Evolutionary conservation across 2,797 vertebrate genomes (phyloP), one percentile per base, ranked within the genome.

Genomic region (Odontamblyopus lacepedii): DNA sequence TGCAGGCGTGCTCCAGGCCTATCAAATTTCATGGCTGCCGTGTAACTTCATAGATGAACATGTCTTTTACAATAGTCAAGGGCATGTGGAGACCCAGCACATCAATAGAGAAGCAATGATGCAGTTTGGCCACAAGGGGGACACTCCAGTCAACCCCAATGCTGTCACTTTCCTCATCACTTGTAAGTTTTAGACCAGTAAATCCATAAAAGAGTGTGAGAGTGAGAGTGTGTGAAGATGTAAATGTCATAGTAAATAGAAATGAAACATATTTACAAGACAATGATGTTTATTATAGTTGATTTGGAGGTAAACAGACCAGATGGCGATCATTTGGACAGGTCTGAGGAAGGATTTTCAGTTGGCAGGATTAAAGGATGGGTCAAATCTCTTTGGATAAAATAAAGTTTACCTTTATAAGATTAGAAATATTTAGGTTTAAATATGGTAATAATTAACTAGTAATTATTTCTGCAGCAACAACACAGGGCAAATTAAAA

Each of bases 31-130:
- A 38, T 94, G 92, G 93, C 77, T 95, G 63, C 86, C 91, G 2
- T 95, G 94, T 77, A 66, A 75, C n/a, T 93, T 95, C 83, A 78
- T 55, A 4, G 94, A 95, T 71, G 90, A 93, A 41, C 65, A n/a
- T 0, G 18, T 87, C 6, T 16, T 4, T 3, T 0, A 50, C 19
- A 88, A 91, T 30, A 2, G 6, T 0, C 76, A 89, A 0, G 79
- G 84, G 5, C 68, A 63, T 29, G 38, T 1, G 0, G 90, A 93
- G 16, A 89, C 86, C 0, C 41, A 67, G 19, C 77, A 69, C 69
- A 38, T 69, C 27, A 63, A 62, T 72, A 89, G 90, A 87, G 69
- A 91, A 53, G 91, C 88, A 3, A 70, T 85, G 72, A 77, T 95
- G 77, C 94, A 94, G 83, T 95, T 94, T 77, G 93, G 92, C 19